A percentile compares a stretch with the other conserved stretches of the same genome.
Conservation (phyloP, 1,140 invertebrate species). For the Dreissena polymorpha region DNA sequence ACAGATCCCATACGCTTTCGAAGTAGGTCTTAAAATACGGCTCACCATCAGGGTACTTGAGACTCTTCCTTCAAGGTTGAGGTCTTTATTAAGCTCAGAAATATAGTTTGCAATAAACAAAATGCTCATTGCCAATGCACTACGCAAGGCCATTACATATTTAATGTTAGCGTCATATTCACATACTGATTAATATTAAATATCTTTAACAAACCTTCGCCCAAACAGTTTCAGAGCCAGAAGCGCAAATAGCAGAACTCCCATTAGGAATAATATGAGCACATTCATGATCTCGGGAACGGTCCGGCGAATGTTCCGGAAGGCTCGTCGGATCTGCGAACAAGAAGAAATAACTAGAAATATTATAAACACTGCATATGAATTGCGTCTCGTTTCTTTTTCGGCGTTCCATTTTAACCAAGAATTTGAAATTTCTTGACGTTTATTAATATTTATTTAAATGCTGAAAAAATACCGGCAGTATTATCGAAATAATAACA, state of each 20-base stretch:
- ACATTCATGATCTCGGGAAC: conserved; percentile 82
- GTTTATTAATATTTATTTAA: too few relatives aligned
- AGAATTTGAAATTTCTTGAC: too few relatives aligned
- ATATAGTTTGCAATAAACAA: too few relatives aligned
- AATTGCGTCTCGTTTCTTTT: too few relatives aligned
- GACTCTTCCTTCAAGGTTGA: conserved; percentile 55
- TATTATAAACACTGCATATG: not conserved
- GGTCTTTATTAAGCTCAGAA: too few relatives aligned
- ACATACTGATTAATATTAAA: not conserved
- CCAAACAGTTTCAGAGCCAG: conserved; percentile 81
- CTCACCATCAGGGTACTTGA: conserved; percentile 77
- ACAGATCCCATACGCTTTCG: conserved; percentile 81
- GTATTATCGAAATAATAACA: too few relatives aligned
- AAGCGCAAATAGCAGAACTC: conserved; percentile 80
- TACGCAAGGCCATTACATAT: too few relatives aligned
- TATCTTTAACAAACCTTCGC: conserved; percentile 59
- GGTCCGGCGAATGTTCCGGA: conserved; percentile 81
- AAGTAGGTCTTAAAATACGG: conserved; percentile 80
- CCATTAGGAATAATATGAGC: conserved; percentile 80
- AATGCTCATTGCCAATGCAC: too few relatives aligned
- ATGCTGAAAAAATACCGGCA: too few relatives aligned
- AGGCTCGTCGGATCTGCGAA: conserved; percentile 80
- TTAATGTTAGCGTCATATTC: too few relatives aligned
- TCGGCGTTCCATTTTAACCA: too few relatives aligned
- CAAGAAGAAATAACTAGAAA: conserved; percentile 38